Evolutionary conservation across 2,113 vertebrate genomes (phyloP), one percentile per base, ranked within the genome.

Genomic region (Anoura caudifer): DNA sequence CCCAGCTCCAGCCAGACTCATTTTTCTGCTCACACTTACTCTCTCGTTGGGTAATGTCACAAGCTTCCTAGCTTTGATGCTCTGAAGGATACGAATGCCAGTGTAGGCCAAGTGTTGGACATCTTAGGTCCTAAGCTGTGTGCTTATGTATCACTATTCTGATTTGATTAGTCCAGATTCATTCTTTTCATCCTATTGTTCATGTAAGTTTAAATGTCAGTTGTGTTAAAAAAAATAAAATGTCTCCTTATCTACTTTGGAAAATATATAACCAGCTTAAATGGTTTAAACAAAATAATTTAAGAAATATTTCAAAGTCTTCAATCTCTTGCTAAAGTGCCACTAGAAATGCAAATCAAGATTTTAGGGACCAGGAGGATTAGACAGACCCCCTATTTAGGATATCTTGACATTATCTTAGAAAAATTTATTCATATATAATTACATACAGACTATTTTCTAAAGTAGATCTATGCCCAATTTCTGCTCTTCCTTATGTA

Each of bases 141-240:
- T 4, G 38, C 26, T 75, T 88, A 79, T 65, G 86, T 81, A 87
- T 36, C 77, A 31, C 33, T 80, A 17, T 47, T 52, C 72, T 85
- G 59, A 89, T 33, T 28, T 36, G 75, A 14, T 81, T n/a, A 56
- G 33, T 67, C 59, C 26, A 54, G 33, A 92, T 16, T 77, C 75
- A 90, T 94, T 72, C 38, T 86, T 83, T 80, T 80, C 56, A 90
- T 43, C 8, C 65, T 70, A 15, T 41, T 20, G 22, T 61, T 77
- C n/a, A 3, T 59, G 5, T n/a, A 80, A 93, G n/a, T 82, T 88
- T 85, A 70, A 95, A 80, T 65, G 43, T 47, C 63, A 91, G 52
- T 72, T 15, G 6, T 31, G 12, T 90, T 92, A 70, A 31, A 70
- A 90, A 90, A 95, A 84, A 92, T 54, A 61, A 91, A 86, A 82